A percentile compares a stretch with the other conserved stretches of the same genome.
Conservation (phyloP, 2,888 invertebrate species). For the Pristionchus entomophagus region DNA sequence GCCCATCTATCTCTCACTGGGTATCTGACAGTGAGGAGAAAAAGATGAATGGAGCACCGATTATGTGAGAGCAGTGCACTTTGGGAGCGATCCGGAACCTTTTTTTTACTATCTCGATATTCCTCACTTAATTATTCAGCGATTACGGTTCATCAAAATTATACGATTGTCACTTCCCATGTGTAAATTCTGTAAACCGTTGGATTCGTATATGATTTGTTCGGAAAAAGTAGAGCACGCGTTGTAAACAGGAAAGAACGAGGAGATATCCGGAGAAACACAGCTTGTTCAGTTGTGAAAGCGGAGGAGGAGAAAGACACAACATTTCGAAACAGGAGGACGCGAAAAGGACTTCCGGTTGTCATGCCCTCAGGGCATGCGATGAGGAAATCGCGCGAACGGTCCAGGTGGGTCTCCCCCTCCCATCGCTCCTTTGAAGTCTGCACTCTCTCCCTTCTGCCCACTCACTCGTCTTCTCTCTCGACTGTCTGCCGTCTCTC, state of each 20-base stretch:
- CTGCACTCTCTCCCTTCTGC: neutral
- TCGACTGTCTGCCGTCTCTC: neutral
- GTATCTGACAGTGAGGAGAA: neutral
- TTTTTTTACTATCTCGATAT: no score
- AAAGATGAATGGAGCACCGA: neutral
- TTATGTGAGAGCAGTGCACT: neutral
- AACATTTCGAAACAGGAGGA: neutral
- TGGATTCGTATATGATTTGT: neutral
- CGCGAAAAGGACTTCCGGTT: neutral
- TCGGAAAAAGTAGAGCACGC: no score
- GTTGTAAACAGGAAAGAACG: no score
- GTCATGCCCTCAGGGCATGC: neutral
- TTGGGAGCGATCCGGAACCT: no score
- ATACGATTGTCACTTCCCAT: no score
- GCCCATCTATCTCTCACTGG: neutral
- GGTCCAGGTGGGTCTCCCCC: neutral
- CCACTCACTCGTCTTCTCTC: neutral
- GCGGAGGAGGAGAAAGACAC: neutral
- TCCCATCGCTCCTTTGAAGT: neutral
- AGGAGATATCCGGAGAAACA: no score
- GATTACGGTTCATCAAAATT: no score
- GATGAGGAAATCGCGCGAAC: neutral
- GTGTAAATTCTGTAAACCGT: no score
- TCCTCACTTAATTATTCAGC: no score
- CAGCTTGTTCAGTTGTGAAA: neutral